Conservation (phyloP, 2,113 vertebrate genomes). For the human (Homo sapiens) region DNA sequence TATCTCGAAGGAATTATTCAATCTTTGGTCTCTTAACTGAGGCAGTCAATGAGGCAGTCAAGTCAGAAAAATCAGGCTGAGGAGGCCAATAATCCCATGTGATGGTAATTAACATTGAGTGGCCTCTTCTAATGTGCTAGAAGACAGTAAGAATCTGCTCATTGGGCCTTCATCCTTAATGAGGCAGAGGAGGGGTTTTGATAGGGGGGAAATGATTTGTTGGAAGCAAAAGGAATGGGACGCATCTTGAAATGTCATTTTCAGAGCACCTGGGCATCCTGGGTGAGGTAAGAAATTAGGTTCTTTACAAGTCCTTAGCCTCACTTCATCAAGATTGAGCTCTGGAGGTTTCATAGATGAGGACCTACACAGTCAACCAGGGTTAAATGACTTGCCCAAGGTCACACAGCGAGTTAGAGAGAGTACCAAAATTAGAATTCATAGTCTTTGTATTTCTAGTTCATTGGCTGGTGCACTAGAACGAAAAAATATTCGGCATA, state of each 20-base stretch:
- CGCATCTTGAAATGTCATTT: constrained; percentile 46
- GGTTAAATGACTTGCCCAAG: constrained; percentile 53
- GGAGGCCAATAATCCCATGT: not conserved
- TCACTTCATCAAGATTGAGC: not conserved
- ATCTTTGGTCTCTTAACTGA: constrained; percentile 32
- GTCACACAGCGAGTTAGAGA: constrained; percentile 49
- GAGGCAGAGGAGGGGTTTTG: not conserved
- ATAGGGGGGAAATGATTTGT: not conserved
- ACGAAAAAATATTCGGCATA: constrained; percentile 21
- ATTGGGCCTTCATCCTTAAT: not conserved
- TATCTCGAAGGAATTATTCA: constrained; percentile 26
- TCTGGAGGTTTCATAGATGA: constrained; percentile 34
- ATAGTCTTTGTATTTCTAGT: constrained; percentile 44
- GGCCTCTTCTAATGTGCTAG: constrained; percentile 41
- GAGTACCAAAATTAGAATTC: constrained; percentile 33
- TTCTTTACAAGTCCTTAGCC: constrained; percentile 21
- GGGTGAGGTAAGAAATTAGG: constrained; percentile 11
- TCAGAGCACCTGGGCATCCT: not conserved
- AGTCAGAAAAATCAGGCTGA: not conserved
- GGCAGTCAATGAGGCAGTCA: constrained; percentile 48
- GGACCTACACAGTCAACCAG: not conserved
- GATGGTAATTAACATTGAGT: constrained; percentile 42
- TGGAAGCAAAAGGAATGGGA: not conserved
- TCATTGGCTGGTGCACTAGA: not conserved
- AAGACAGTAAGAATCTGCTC: not conserved